phyloP scores from a whole-genome alignment of 2,113 vertebrate genomes.

The Callospermophilus lateralis region DNA sequence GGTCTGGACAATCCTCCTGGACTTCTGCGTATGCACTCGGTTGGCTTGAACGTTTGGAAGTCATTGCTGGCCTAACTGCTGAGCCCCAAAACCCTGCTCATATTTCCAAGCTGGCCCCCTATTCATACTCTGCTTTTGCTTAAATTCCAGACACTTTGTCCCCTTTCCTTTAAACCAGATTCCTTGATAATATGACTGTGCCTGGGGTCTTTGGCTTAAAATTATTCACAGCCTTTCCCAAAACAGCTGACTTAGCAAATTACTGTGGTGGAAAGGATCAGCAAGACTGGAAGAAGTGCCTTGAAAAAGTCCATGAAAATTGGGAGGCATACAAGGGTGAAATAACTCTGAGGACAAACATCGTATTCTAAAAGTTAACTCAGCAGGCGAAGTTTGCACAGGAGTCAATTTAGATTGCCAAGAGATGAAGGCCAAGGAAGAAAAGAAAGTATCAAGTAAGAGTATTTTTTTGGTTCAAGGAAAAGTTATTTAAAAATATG shows the following conservation, averaged over 20 bases:
- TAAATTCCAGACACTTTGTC: neutral
- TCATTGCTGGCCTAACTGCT: neutral
- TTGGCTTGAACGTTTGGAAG: neutral
- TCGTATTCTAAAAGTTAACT: neutral
- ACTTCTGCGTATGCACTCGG: neutral
- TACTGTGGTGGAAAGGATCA: neutral
- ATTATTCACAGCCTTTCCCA: neutral
- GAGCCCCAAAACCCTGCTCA: neutral
- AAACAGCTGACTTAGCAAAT: neutral
- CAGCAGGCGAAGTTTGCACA: neutral
- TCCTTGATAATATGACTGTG: neutral
- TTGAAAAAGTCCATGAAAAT: neutral
- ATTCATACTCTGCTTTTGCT: neutral
- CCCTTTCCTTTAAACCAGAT: neutral
- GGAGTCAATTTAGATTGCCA: neutral
- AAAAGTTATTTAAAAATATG: neutral
- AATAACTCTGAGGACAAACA: neutral
- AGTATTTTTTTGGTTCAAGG: neutral
- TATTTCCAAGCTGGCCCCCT: neutral
- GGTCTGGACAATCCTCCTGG: neutral
- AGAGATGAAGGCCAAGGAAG: neutral
- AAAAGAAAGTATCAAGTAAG: neutral
- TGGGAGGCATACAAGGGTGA: neutral
- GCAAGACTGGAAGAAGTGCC: neutral
- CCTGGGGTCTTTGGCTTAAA: neutral